Percentiles rank a stretch among this genome's conserved stretches.
phyloP scores from a whole-genome alignment of 1,140 invertebrate species.

The Idris sp. region DNA sequence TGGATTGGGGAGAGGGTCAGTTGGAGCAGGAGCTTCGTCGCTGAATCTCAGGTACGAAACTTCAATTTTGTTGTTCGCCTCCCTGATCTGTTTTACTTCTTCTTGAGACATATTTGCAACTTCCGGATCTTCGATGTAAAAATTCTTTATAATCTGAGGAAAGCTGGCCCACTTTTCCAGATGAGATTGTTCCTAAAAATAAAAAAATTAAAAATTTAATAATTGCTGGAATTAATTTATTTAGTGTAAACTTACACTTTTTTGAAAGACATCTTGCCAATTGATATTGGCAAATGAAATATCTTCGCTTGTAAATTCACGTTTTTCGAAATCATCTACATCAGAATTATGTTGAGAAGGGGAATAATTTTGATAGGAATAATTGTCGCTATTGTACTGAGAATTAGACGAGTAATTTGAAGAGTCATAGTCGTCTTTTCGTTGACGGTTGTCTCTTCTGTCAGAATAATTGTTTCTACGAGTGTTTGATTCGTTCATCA shows the following conservation, averaged over 20 bases:
- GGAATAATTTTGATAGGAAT: no score
- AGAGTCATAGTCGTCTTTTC: no score
- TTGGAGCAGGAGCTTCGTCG: conserved; percentile 70
- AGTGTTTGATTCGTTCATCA: conserved; percentile 43
- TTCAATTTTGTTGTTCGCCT: conserved; percentile 85
- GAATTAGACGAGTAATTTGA: no score
- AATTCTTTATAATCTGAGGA: conserved; percentile 86
- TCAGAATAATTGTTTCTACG: no score
- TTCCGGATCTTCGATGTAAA: conserved; percentile 88
- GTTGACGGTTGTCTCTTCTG: no score
- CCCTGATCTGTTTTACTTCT: conserved; percentile 82
- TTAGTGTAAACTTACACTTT: conserved; percentile 19
- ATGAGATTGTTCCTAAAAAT: conserved; percentile 78
- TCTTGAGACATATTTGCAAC: conserved; percentile 82
- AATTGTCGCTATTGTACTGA: no score
- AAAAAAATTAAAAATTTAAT: conserved; percentile 4
- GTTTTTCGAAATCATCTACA: not conserved
- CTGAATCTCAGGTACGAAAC: conserved; percentile 78
- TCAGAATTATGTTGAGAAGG: no score
- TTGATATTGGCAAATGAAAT: conserved; percentile 13
- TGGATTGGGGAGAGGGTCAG: conserved; percentile 87
- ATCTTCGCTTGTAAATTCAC: not conserved
- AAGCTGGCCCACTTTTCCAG: conserved; percentile 81
- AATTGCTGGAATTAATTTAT: no score
- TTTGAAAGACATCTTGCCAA: conserved; percentile 6